Evolutionary conservation across 2,113 vertebrate genomes (phyloP).

Genomic region (Chauna torquata): DNA sequence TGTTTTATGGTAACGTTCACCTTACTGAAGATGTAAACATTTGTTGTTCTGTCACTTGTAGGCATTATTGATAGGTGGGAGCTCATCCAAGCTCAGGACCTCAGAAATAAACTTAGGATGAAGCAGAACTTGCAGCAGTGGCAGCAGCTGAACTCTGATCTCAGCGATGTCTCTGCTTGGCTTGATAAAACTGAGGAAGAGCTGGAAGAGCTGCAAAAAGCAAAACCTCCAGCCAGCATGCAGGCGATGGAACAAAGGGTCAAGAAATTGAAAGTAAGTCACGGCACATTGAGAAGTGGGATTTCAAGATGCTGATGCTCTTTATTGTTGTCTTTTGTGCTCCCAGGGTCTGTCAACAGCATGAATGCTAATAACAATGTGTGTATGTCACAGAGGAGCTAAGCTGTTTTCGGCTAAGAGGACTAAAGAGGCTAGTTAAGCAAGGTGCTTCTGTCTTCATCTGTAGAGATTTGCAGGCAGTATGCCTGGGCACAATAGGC

Average conservation of each 20-base stretch:
- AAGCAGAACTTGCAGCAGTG: constrained; percentile 79
- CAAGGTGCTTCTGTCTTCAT: neutral
- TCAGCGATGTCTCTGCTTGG: constrained; percentile 82
- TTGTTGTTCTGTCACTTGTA: constrained; percentile 48
- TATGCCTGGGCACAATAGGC: neutral
- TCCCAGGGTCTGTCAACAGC: neutral
- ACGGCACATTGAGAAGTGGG: neutral
- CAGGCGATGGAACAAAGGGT: constrained; percentile 77
- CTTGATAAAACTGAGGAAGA: constrained; percentile 80
- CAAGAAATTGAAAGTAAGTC: constrained; percentile 82
- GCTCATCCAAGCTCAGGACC: constrained; percentile 80
- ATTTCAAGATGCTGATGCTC: neutral
- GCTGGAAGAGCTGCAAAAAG: constrained; percentile 77
- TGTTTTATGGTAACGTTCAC: neutral
- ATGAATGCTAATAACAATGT: neutral
- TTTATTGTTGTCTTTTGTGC: neutral
- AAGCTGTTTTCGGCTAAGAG: neutral
- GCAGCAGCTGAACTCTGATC: constrained; percentile 84
- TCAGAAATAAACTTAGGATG: constrained; percentile 64
- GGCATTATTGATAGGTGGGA: constrained; percentile 93
- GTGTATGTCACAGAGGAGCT: neutral
- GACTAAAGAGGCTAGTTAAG: neutral
- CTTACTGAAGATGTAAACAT: neutral
- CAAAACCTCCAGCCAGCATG: constrained; percentile 66
- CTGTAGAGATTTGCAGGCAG: neutral